Base-by-base conservation (phyloP, 2,797 vertebrate species). In the Rhinella marina region DNA sequence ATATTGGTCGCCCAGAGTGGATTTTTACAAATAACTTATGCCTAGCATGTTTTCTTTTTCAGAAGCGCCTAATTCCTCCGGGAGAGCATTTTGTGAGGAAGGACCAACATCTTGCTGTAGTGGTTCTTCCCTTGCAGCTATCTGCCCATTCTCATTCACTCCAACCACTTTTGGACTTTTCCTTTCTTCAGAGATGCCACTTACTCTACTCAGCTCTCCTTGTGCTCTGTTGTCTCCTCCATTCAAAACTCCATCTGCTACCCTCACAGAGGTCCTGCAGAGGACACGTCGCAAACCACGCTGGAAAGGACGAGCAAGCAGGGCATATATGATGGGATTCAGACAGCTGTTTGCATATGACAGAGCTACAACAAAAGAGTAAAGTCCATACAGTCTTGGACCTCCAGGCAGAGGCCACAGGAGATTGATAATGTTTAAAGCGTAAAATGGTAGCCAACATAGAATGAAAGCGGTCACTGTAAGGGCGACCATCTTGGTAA, bases 311-410 rank as follows among this genome's bases (percentile, higher is more conserved):
- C 98, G 97, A 1, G 97, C 98, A 90, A 99, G 95, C 91, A 99
- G 99, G 91, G 97, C 97, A 0, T 99, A 99, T 82, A 99, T 97
- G 91, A 99, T 92, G 2, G 98, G 98, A 90, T 99, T 99, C 92
- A 98, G 97, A 0, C 98, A 99, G 93, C 98, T 99, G 94, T 99
- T 99, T 92, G 96, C 97, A 0, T 99, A 99, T 0, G 98, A 97
- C 90, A 99, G 92, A 82, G 97, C 97, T 90, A 99, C 98, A 0
- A 97, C 95, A 0, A 98, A 97, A 94, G 98, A 99, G 92, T 99
- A 99, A 90, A 99, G 93, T 0, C 97, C 98, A 0, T 97, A 97
- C 66, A 97, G 95, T 84, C 93, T 92, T 0, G 96, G 98, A 91
- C 96, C 97, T 92, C 98, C 97, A 0, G 98, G 98, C 89, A 99